Conservation (phyloP, 2,888 invertebrate species). For the Parascotia fuliginaria region DNA sequence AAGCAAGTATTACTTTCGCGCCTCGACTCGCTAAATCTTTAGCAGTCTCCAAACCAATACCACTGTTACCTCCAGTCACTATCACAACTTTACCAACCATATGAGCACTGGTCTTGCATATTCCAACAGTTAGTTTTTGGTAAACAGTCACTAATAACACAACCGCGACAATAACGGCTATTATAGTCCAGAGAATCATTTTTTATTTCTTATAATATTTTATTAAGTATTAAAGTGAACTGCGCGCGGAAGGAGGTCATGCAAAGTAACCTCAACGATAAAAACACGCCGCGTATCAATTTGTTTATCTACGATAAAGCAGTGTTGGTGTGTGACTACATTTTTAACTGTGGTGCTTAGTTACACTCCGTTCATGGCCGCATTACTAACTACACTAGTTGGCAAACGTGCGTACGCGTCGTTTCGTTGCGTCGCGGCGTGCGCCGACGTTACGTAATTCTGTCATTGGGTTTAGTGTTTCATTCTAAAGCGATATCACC, state of each 20-base stretch:
- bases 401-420: conserved; percentile 64
- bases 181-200: conserved; percentile 57
- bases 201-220: conserved; percentile 22
- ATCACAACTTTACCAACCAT: conserved; percentile 80
- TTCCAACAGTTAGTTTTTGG: conserved; percentile 72
- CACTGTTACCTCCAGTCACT: conserved; percentile 79
- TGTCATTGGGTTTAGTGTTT: conserved; percentile 53
- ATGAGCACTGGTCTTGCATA: conserved; percentile 74
- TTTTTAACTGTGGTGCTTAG: conserved; percentile 29
- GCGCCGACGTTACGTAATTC: conserved; percentile 57
- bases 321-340: conserved; percentile 25
- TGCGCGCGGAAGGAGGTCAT: conserved; percentile 29
- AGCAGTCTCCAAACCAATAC: conserved; percentile 84
- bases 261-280: conserved; percentile 39
- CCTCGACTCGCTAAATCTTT: conserved; percentile 81
- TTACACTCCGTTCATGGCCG: conserved; percentile 40
- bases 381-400: conserved; percentile 49
- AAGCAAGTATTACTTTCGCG: conserved; percentile 81
- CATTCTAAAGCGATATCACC: conserved; percentile 49
- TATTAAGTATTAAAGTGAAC: conserved; percentile 11
- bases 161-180: conserved; percentile 45
- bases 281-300: conserved; percentile 35
- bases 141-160: conserved; percentile 65
- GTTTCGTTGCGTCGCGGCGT: conserved; percentile 37
- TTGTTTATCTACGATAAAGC: conserved; percentile 50